Evolutionary conservation across 2,797 vertebrate species (phyloP).

Genomic region (Botia kubotai): DNA sequence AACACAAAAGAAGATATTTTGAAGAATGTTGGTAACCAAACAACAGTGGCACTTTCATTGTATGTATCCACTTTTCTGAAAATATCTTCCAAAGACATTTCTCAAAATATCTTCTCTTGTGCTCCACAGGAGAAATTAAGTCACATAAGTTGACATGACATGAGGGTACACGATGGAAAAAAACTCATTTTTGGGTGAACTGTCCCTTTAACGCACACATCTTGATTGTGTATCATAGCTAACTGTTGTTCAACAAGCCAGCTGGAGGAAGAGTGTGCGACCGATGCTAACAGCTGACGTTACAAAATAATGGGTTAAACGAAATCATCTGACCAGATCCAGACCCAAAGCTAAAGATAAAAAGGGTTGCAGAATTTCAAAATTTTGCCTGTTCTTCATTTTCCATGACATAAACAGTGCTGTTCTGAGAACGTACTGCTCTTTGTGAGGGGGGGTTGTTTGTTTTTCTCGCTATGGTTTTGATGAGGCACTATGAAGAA

Average conservation of each 20-base stretch:
- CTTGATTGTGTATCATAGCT: slow-evolving; percentile 32
- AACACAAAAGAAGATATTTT: no score
- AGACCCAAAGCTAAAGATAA: slow-evolving; percentile 8
- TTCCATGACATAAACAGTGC: slow-evolving; percentile 33
- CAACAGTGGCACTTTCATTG: no score
- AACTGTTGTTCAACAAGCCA: slow-evolving; percentile 36
- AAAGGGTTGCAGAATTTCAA: not conserved
- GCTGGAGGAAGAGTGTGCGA: slow-evolving; percentile 23
- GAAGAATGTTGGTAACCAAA: no score
- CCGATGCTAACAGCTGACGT: slow-evolving; percentile 47
- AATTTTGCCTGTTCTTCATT: slow-evolving; percentile 30
- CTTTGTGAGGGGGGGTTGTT: slow-evolving; percentile 20
- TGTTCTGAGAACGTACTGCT: slow-evolving; percentile 19
- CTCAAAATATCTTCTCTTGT: no score
- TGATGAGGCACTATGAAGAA: slow-evolving; percentile 15
- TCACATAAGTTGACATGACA: no score
- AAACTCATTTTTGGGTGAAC: no score
- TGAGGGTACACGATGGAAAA: no score
- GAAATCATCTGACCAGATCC: not conserved
- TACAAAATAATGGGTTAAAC: slow-evolving; percentile 19
- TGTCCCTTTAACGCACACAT: not conserved
- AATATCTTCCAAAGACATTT: no score
- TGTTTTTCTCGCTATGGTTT: slow-evolving; percentile 16
- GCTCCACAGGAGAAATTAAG: no score
- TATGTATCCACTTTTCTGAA: no score